Evolutionary conservation across 2,797 vertebrate genomes (phyloP), one percentile per base, ranked within the genome.

Genomic region (Danio aesculapii): DNA sequence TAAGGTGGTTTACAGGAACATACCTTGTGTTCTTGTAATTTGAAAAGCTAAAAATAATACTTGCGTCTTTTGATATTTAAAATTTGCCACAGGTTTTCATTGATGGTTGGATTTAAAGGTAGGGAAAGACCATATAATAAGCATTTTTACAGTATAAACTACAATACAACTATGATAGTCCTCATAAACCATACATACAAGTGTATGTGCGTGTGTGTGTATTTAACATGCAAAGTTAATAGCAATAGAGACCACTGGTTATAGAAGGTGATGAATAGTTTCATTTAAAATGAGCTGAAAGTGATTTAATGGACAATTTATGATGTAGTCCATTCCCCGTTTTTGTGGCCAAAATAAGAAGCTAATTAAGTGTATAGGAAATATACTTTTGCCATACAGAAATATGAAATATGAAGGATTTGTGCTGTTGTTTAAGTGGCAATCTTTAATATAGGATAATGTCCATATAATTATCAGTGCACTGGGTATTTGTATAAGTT

Each of bases 401-500:
- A 61, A 64, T 64, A 63, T 21, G 30, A 17, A 50, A 43, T 49
- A 70, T 3, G 11, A 6, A 67, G 75, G n/a, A 55, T 43, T 70
- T 61, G 41, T 62, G n/a, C 46, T 52, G 39, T 53, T 63, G 58
- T 21, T 55, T 30, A 57, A 39, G n/a, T 47, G 46, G 17, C 57
- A 72, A 46, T 53, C 49, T n/a, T 72, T 80, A 13, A 72, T 64
- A 57, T 57, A 73, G 69, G 58, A 58, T 39, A n/a, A 66, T 66
- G 49, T 64, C 72, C 6, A 3, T 44, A 63, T 55, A 55, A 52
- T 71, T 57, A 80, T 72, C 59, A 80, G 43, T 66, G 78, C 43
- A 73, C 64, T 80, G 43, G 59, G 46, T 63, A 73, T 81, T 67
- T 81, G 70, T 67, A 74, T 49, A 74, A 50, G 17, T 11, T 73